Conservation (phyloP, 2,113 vertebrate genomes). For the Oncorhynchus gorbuscha region DNA sequence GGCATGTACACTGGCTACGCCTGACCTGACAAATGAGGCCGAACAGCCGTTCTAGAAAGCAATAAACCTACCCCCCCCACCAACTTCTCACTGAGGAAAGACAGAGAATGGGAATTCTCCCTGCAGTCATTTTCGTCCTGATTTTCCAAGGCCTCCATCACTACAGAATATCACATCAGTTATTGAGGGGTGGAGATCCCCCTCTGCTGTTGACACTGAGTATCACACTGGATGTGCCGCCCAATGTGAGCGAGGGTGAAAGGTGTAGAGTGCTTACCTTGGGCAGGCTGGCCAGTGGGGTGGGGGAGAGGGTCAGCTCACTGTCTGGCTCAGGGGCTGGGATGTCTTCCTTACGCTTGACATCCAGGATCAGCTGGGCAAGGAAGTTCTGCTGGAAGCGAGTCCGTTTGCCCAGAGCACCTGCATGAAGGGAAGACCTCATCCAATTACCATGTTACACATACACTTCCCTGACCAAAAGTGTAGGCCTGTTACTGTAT, state of each 20-base stretch:
- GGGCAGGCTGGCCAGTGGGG: conserved; percentile 78
- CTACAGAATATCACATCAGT: background rate
- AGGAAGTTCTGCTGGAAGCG: conserved; percentile 89
- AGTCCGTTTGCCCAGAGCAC: conserved; percentile 93
- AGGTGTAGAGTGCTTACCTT: conserved; percentile 73
- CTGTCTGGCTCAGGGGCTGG: conserved; percentile 18
- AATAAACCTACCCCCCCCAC: conserved; percentile 18
- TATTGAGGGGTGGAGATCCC: conserved; percentile 40
- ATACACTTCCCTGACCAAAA: background rate
- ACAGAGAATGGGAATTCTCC: background rate
- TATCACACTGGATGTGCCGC: conserved; percentile 45
- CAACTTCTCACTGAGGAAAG: conserved; percentile 5
- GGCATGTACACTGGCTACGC: background rate
- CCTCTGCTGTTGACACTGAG: conserved; percentile 53
- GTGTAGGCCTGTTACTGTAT: background rate
- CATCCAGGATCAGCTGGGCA: conserved; percentile 90
- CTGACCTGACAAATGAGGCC: background rate
- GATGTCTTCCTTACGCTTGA: conserved; percentile 73
- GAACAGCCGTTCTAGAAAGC: conserved; percentile 17
- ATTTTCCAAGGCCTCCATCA: conserved; percentile 12
- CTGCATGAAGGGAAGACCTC: conserved; percentile 65
- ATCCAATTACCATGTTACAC: background rate
- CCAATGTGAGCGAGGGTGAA: background rate
- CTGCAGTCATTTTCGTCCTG: background rate
- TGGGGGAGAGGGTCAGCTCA: conserved; percentile 78